Evolutionary conservation across 1,140 invertebrate genomes (phyloP).

Genomic region (Drosophila ercepeae): DNA sequence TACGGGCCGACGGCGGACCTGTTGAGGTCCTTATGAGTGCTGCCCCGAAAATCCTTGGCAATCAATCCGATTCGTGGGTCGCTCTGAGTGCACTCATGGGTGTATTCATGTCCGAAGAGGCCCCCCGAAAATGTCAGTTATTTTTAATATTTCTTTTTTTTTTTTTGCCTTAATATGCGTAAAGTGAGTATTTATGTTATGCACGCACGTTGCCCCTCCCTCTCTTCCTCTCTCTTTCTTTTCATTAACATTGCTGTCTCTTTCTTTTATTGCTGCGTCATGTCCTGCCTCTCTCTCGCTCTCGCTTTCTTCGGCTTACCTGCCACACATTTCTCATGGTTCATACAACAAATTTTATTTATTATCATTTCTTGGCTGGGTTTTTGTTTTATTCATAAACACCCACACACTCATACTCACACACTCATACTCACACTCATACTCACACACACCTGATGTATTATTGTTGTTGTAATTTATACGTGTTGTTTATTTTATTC

Average conservation of each 20-base stretch:
- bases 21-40: neutral
- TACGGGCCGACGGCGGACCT: slow-evolving; percentile 1
- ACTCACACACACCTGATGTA: slow-evolving; percentile 8
- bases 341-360: slow-evolving; percentile 44
- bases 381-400: slow-evolving; percentile 8
- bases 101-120: slow-evolving; percentile 25
- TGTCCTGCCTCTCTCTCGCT: neutral
- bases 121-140: slow-evolving; percentile 43
- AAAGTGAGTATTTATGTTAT: slow-evolving; percentile 64
- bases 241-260: slow-evolving; percentile 12
- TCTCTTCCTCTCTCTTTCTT: neutral
- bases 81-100: slow-evolving; percentile 15
- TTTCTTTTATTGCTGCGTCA: slow-evolving; percentile 29
- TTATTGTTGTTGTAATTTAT: slow-evolving; percentile 67
- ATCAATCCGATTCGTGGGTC: neutral
- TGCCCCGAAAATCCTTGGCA: neutral
- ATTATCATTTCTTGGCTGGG: slow-evolving; percentile 46
- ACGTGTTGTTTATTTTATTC: slow-evolving; percentile 79
- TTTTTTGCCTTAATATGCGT: slow-evolving; percentile 39
- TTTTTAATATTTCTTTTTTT: slow-evolving; percentile 39
- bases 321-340: slow-evolving; percentile 57
- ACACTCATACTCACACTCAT: neutral
- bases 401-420: slow-evolving; percentile 61
- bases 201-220: slow-evolving; percentile 13
- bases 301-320: slow-evolving; percentile 30